Evolutionary conservation across 2,888 invertebrate species (phyloP).

Genomic region (Gari tellinella): DNA sequence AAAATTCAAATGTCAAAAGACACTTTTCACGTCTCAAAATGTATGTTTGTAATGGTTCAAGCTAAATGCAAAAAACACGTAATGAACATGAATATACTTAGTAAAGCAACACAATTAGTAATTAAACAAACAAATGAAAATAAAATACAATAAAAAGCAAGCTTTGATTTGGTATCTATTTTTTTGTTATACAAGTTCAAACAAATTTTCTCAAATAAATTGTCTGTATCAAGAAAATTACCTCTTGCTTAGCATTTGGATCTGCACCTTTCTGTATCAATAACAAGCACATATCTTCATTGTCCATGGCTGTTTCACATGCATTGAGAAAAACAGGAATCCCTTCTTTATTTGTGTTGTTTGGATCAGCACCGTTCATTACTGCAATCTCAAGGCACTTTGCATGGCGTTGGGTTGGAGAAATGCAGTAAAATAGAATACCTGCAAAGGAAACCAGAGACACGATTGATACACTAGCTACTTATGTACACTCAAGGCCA

Average conservation of each 20-base stretch:
- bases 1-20: too few species aligned
- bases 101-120: too few species aligned
- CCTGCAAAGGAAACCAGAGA: conserved; percentile 74
- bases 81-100: too few species aligned
- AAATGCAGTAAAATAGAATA: conserved; percentile 82
- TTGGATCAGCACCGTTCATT: conserved; percentile 82
- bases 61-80: too few species aligned
- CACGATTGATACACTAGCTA: too few species aligned
- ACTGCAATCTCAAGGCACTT: conserved; percentile 82
- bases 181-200: not conserved
- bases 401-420: conserved; percentile 83
- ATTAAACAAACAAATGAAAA: too few species aligned
- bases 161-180: not conserved
- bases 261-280: conserved; percentile 82
- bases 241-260: conserved; percentile 80
- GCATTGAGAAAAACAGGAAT: conserved; percentile 81
- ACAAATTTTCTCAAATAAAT: not conserved
- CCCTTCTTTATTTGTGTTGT: conserved; percentile 82
- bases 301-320: conserved; percentile 83
- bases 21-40: too few species aligned
- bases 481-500: too few species aligned
- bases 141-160: not conserved
- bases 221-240: conserved; percentile 43
- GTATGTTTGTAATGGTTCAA: too few species aligned
- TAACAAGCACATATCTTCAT: conserved; percentile 82